These are phyloP conservation scores for Brachionus rubens DNA, from an alignment of 1,140 invertebrate species.

Conservation along the genomic window DNA sequence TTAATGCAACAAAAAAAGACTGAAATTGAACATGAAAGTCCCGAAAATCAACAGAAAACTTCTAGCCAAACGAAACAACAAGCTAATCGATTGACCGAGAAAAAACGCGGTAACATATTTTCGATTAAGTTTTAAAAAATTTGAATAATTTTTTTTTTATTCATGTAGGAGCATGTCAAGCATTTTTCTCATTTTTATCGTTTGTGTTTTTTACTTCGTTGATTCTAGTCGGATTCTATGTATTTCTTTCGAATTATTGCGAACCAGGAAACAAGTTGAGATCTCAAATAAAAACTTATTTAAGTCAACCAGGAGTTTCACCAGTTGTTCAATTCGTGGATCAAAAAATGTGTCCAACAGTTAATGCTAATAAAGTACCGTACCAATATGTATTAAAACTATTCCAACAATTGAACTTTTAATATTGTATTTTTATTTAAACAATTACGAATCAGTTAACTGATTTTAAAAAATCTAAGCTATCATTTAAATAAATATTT, in stretches of 20 bases:
- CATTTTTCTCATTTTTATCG: background rate
- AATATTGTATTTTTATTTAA: no score
- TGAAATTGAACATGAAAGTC: background rate
- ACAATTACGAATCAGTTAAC: no score
- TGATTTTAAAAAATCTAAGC: no score
- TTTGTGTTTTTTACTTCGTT: background rate
- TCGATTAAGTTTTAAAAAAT: background rate
- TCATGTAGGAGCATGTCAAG: background rate
- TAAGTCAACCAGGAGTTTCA: background rate
- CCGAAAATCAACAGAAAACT: background rate
- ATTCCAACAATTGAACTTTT: slow-evolving; percentile 25
- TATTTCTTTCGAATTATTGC: background rate
- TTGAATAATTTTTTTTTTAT: no score
- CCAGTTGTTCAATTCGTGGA: background rate
- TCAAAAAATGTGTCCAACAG: background rate
- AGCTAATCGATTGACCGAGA: background rate
- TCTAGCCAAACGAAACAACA: background rate
- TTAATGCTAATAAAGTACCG: slow-evolving; percentile 21
- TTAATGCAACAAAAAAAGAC: background rate
- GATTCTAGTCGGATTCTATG: background rate
- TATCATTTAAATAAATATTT: no score
- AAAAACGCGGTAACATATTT: no score
- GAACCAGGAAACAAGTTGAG: background rate
- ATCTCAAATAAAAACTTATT: background rate
- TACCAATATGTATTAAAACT: background rate